Evolutionary conservation across 2,888 invertebrate species (phyloP), one percentile per base, ranked within the genome.

Genomic region (Ypsolopha scabrella): DNA sequence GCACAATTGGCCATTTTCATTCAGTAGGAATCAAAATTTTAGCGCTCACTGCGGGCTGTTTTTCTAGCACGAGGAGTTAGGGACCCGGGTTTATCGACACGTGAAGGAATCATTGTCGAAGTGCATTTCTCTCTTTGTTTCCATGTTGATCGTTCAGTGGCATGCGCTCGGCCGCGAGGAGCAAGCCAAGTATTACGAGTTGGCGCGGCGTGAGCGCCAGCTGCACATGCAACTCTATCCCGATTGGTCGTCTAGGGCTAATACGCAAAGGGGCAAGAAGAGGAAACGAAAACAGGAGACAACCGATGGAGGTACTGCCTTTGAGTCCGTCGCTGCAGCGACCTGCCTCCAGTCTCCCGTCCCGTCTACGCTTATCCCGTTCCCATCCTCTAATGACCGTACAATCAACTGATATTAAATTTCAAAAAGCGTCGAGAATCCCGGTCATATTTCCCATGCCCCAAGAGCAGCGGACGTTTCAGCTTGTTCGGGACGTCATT

Each of bases 261-360:
- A 99, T 92, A 98, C 99, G 91, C 97, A 98, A 88, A 95, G 97
- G 89, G 97, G 98, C 91, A 96, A 96, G 92, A 98, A 98, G 93
- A 96, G 98, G 94, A 99, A 99, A 92, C 94, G 95, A 93, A 95
- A 96, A 92, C 95, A 95, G 94, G 96, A 96, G 91, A 93, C 94
- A 91, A 93, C 93, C 92, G 95, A 95, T 91, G 95, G 94, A 94
- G 95, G 95, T 95, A 94, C 91, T 90, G 89, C 89, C 88, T 87
- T 81, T 58, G 55, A 60, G 63, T 53, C 36, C 50, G 57, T 50
- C 49, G 24, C 24, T 24, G 24, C 24, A 3, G 55, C 53, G 35
- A 52, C 55, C 52, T 43, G 41, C 49, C 35, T 44, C 55, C 52
- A 44, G 41, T 48, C 35, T 44, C 55, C 57, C 54, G 52, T 51